These are phyloP conservation scores for Drosophila aff. DNA, from an alignment of 1,140 invertebrate genomes.

Conservation along the genomic window DNA sequence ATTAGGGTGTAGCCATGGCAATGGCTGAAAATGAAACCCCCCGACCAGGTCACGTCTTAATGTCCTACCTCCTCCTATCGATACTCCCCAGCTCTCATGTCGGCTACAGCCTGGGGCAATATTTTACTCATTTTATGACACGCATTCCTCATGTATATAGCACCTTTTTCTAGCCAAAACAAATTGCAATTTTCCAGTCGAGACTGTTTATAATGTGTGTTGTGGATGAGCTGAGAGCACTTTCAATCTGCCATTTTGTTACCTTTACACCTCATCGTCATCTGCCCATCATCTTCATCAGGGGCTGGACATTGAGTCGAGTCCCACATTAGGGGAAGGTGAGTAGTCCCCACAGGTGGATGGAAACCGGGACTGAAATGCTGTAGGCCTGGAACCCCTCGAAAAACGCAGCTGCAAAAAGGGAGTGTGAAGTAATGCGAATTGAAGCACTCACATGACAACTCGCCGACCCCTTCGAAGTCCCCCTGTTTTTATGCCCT, in stretches of 20 bases:
- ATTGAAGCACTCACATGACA: conserved; percentile 57
- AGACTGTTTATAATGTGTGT: conserved; percentile 26
- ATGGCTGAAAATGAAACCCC: conserved; percentile 31
- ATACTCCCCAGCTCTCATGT: conserved; percentile 27
- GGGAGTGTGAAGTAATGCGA: conserved; percentile 44
- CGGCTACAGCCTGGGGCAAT: conserved; percentile 50
- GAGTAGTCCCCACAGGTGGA: conserved; percentile 56
- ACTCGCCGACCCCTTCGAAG: conserved; percentile 31
- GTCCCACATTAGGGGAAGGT: conserved; percentile 51
- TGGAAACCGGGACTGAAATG: conserved; percentile 16
- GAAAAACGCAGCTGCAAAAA: conserved; percentile 20
- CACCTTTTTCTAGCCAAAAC: conserved; percentile 36
- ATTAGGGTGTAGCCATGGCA: conserved; percentile 75
- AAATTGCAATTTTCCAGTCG: conserved; percentile 34
- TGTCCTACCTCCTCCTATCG: conserved; percentile 49
- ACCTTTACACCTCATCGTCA: conserved; percentile 59
- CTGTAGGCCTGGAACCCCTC: conserved; percentile 22
- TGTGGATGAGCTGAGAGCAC: conserved; percentile 7
- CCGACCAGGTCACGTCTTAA: conserved; percentile 39
- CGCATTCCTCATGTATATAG: conserved; percentile 41
- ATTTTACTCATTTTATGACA: conserved; percentile 73
- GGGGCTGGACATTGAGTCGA: conserved; percentile 18
- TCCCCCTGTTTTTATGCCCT: conserved; percentile 13
- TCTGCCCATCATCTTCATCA: conserved; percentile 40
- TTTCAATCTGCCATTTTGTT: conserved; percentile 60